Evolutionary conservation across 2,888 invertebrate genomes (phyloP).

Genomic region (Arctia plantaginis): DNA sequence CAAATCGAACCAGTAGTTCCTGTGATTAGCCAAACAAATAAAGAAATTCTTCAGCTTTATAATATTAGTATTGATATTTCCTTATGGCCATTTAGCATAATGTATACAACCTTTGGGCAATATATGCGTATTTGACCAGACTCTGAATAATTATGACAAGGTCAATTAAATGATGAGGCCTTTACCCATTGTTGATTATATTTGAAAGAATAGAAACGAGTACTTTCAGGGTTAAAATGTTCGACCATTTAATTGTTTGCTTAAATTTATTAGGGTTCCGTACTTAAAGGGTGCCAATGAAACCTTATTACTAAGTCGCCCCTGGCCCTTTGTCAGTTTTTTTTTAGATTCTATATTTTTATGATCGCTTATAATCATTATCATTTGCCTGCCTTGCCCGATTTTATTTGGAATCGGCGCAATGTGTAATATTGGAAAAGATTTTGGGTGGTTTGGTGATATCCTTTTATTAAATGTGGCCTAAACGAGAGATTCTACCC

Average conservation of each 20-base stretch:
- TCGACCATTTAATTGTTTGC: background rate
- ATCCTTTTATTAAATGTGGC: too few species aligned
- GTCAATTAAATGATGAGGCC: background rate
- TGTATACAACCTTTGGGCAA: background rate
- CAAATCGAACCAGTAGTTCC: too few species aligned
- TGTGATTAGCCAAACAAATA: too few species aligned
- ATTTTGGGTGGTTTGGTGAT: too few species aligned
- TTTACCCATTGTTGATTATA: background rate
- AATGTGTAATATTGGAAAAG: too few species aligned
- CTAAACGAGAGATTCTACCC: too few species aligned
- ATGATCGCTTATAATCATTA: background rate
- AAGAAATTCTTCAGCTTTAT: too few species aligned
- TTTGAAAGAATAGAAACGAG: background rate
- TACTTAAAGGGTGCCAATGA: background rate
- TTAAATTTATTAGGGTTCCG: background rate
- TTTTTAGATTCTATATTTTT: background rate
- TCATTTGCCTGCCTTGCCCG: background rate
- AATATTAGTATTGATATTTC: too few species aligned
- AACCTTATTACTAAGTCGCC: background rate
- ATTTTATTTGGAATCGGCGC: too few species aligned
- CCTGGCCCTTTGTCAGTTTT: background rate
- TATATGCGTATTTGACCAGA: background rate
- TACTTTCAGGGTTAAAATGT: slow-evolving; percentile 3
- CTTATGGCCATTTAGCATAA: background rate
- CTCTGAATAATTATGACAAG: background rate